phyloP scores from a whole-genome alignment of 2,797 vertebrate species.

The Pantherophis alleghaniensis region DNA sequence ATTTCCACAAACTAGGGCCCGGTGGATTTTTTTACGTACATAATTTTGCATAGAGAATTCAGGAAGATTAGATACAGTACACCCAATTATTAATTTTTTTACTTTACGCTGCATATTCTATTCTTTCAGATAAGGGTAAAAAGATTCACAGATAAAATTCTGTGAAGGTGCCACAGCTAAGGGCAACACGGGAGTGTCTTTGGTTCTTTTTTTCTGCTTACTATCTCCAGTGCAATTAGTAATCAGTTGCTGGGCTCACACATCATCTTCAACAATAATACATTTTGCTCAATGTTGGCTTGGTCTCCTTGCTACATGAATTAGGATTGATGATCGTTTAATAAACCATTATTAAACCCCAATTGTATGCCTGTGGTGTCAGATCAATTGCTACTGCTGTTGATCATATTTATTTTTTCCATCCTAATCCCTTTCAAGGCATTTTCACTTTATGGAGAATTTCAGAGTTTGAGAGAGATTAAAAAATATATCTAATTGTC shows the following conservation, averaged over 20 bases:
- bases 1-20: no score
- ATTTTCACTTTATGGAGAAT: not conserved
- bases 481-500: not conserved
- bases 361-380: not conserved
- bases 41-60: not conserved
- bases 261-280: not conserved
- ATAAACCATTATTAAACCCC: not conserved
- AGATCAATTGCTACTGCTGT: not conserved
- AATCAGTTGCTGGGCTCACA: not conserved
- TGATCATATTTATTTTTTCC: not conserved
- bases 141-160: not conserved
- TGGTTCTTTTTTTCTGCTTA: not conserved
- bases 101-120: not conserved
- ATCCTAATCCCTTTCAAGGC: not conserved
- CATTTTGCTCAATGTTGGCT: not conserved
- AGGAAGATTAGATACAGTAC: not conserved
- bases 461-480: not conserved
- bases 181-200: not conserved
- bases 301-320: not conserved
- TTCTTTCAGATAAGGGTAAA: not conserved
- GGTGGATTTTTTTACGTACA: not conserved
- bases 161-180: not conserved
- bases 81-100: not conserved
- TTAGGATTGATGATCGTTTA: not conserved
- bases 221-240: not conserved